A percentile compares a stretch with the other conserved stretches of the same genome.
phyloP scores from a whole-genome alignment of 2,797 vertebrate species.

The Centroberyx gerrardi region DNA sequence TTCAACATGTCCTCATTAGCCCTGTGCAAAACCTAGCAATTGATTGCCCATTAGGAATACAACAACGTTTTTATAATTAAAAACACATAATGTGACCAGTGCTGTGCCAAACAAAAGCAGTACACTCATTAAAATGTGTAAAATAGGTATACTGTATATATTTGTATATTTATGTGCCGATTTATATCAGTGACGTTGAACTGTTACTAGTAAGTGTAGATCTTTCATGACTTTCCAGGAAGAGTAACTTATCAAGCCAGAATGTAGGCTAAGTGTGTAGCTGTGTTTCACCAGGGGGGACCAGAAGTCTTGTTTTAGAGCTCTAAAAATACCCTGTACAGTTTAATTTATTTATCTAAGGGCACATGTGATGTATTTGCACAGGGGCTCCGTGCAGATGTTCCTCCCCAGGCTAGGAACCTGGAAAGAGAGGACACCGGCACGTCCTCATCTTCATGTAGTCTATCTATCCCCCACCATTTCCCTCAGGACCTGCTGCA shows the following conservation, averaged over 20 bases:
- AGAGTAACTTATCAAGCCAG: slow-evolving; percentile 13
- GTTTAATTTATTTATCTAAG: slow-evolving; percentile 69
- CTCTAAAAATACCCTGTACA: slow-evolving; percentile 57
- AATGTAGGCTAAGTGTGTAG: slow-evolving; percentile 31
- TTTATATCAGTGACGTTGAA: background rate
- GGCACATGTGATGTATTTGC: slow-evolving; percentile 56
- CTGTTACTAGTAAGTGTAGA: background rate
- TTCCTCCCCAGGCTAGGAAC: slow-evolving; percentile 53
- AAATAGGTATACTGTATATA: no score
- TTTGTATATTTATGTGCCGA: background rate
- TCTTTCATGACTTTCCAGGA: slow-evolving; percentile 20
- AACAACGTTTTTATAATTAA: no score
- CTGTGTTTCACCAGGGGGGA: slow-evolving; percentile 34
- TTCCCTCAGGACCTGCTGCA: slow-evolving; percentile 33
- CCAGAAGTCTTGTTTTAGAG: slow-evolving; percentile 41
- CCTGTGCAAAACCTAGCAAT: no score
- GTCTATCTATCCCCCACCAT: slow-evolving; percentile 10
- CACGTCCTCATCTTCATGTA: slow-evolving; percentile 44
- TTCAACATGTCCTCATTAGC: no score
- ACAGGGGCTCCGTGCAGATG: slow-evolving; percentile 51
- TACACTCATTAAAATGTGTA: background rate
- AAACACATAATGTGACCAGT: background rate
- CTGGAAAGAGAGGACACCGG: slow-evolving; percentile 34
- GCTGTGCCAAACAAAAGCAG: background rate
- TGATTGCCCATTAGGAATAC: no score